Base-by-base conservation (phyloP, 2,797 vertebrate genomes). In the Cynopterus sphinx region DNA sequence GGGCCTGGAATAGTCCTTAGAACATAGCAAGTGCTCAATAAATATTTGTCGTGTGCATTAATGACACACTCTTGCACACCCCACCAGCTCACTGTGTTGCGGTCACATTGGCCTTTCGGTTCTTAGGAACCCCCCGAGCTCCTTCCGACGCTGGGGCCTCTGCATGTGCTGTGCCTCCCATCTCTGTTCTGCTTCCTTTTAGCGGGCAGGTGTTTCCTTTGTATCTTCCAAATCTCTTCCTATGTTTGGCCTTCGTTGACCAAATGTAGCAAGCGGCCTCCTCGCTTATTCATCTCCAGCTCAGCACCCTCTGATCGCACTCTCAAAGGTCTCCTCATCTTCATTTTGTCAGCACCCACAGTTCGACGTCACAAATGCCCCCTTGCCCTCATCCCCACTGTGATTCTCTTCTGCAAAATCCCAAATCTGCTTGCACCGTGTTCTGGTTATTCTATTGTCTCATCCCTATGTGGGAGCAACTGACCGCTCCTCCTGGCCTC, bases 41-140 rank as follows among this genome's bases (percentile, higher is more conserved):
- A 12, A 1, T 13, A 9, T n/a, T 3, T 1, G 21, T 3, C 11
- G 26, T 0, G 1, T 55, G 41, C 2, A 0, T 9, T 6, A 15
- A 41, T 8, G n/a, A 11, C 9, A 5, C 16, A 0, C 9, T 39
- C 15, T 4, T 10, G 15, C 13, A 8, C 24, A 9, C 33, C 2
- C 2, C 21, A 2, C 6, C 6, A 3, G 31, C 67, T 85, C 43
- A 5, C 57, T 41, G 53, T 53, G n/a, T 68, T 53, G 75, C 46
- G 21, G 36, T 33, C 57, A 5, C 31, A 16, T 28, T 12, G 31
- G 79, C 73, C 63, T 73, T 36, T 39, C 3, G 31, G 19, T 55
- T 73, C 24, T 39, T 3, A 53, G 84, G 36, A 70, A 15, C 33
- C 26, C 46, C 21, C 67, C 11, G 33, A 12, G 67, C 46, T 41